These are phyloP conservation scores for Semibalanus balanoides DNA, from an alignment of 1,140 invertebrate species.

Conservation along the genomic window DNA sequence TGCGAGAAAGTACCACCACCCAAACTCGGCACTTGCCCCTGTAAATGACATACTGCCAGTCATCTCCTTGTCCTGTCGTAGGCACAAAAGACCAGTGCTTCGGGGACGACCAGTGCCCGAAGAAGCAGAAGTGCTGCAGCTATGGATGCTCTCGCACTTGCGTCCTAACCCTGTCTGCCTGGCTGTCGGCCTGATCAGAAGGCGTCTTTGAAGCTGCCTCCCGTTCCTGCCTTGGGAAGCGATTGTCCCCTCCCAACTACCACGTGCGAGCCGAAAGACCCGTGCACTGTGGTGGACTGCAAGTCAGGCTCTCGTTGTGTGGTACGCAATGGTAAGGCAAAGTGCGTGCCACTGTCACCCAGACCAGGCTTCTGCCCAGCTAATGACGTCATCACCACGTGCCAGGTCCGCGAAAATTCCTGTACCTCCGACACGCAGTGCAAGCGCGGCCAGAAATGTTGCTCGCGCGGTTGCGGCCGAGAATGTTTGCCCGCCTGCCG, in stretches of 20 bases:
- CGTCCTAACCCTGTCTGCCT: background rate
- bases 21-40: no score
- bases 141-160: background rate
- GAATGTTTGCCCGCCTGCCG: background rate
- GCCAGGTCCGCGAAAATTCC: background rate
- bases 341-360: background rate
- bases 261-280: background rate
- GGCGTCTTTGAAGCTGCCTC: background rate
- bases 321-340: background rate
- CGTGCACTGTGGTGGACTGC: background rate
- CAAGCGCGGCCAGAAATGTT: background rate
- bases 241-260: background rate
- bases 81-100: no score
- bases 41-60: no score
- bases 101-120: background rate
- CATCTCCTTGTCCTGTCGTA: no score
- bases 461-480: background rate
- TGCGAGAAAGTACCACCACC: background rate
- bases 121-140: background rate
- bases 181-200: background rate
- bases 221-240: background rate
- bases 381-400: background rate
- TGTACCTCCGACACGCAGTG: background rate
- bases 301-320: background rate
- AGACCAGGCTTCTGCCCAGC: background rate